Base-by-base conservation (phyloP, 2,888 invertebrate genomes). In the Cataglyphis livida region DNA sequence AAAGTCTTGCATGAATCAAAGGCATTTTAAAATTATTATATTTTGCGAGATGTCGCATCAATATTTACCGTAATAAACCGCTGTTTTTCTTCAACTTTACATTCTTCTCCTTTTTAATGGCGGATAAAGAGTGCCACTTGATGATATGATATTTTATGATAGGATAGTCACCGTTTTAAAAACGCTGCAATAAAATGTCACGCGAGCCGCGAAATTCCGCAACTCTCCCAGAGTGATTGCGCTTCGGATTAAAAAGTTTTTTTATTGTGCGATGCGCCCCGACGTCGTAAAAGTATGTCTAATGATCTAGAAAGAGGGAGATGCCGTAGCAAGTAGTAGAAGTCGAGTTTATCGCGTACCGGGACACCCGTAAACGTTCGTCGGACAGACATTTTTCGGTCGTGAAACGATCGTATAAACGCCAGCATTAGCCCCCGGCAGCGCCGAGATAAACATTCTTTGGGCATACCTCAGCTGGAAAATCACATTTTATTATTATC, bases 401-500 rank as follows among this genome's bases (percentile, higher is more conserved):
- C 84, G 81, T 68, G 68, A 84, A 84, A 84, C 75, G 84, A 74
- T 84, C 82, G 82, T 65, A 71, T 82, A 75, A 84, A 81, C 73
- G 64, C 64, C 21, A 48, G 32, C 81, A 54, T 68, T 51, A 65
- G 65, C 66, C 44, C 62, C 44, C 62, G 57, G 7, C 57, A 78
- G 61, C 71, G 51, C 28, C 74, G 59, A 70, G 84, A 81, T 84
- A 85, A 85, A 85, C 85, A 75, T 84, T 84, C 78, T 68, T 84
- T 71, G 32, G 65, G 38, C 74, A 74, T 51, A 44, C 38, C 44
- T 44, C 25, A 21, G 70, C 48, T 73, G 41, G 78, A 61, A 84
- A 85, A 84, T 85, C 84, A 70, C 84, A 66, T 85, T 85, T 84
- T 85, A 83, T 83, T 85, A 85, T 83, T 79, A 73, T 73, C 84